A percentile compares a stretch with the other conserved stretches of the same genome.
These are phyloP conservation scores for Chaetodon trifascialis DNA, from an alignment of 2,113 vertebrate genomes.

Conservation along the genomic window DNA sequence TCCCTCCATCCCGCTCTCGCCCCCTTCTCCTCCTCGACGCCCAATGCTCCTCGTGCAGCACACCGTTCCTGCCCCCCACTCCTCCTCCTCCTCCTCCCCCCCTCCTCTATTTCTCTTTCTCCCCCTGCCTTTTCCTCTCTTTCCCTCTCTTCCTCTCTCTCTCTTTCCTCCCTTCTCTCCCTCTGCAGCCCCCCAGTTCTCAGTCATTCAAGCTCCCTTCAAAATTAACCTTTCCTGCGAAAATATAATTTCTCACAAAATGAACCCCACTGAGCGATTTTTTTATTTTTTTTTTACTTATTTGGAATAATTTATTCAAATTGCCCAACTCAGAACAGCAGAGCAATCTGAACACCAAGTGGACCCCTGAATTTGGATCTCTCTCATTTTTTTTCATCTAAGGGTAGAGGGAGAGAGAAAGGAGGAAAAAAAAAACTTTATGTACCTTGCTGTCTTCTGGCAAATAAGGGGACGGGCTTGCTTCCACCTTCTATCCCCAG, in stretches of 20 bases:
- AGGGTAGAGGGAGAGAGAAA: slow-evolving; percentile 65
- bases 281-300: slow-evolving; percentile 37
- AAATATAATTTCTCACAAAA: slow-evolving; percentile 99
- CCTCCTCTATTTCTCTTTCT: slow-evolving; percentile 5
- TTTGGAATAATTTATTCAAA: slow-evolving; percentile 99
- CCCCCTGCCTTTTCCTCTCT: neutral
- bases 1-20: slow-evolving; percentile 60
- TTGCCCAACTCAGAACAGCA: slow-evolving; percentile 99
- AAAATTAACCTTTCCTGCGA: slow-evolving; percentile 99
- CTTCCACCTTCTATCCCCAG: slow-evolving; percentile 83
- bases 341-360: slow-evolving; percentile 98
- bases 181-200: slow-evolving; percentile 84
- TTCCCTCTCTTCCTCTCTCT: neutral
- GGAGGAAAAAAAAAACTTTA: slow-evolving; percentile 90
- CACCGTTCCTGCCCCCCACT: neutral
- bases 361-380: slow-evolving; percentile 91
- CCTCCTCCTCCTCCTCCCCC: accelerated
- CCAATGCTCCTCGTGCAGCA: slow-evolving; percentile 53
- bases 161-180: slow-evolving; percentile 89
- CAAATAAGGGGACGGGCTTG: slow-evolving; percentile 94
- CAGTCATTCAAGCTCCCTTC: slow-evolving; percentile 99
- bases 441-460: slow-evolving; percentile 97
- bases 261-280: slow-evolving; percentile 98
- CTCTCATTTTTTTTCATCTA: slow-evolving; percentile 55
- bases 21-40: slow-evolving; percentile 63